Base-by-base conservation (phyloP, 2,888 invertebrate genomes). In the Monoplex corrugatus region DNA sequence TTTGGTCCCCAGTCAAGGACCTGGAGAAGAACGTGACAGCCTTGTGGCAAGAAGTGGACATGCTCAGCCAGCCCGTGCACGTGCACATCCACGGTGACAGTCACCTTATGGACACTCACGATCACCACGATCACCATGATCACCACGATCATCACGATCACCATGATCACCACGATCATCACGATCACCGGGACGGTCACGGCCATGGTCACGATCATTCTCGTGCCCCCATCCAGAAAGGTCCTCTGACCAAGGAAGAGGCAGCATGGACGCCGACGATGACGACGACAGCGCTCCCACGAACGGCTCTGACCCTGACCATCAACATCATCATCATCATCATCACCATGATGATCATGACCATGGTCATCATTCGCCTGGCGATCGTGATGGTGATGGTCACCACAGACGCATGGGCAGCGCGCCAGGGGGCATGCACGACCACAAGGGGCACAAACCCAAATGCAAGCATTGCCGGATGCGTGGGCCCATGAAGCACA, bases 21-120 rank as follows among this genome's bases (percentile, higher is more conserved):
- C 44, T 89, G 32, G 80, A 86, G 40, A 83, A 84, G 75, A 89
- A 87, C 80, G 87, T 89, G n/a, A 86, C 72, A 6, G 50, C 88
- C 19, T 32, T 87, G 35, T 90, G 89, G 89, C 8, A 43, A 0
- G 86, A 90, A n/a, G 88, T 90, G 23, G 68, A 82, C 23, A 44
- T 63, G 45, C 44, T 90, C 38, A 85, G 84, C n/a, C 86, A 90
- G 43, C 89, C 89, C 6, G 88, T 90, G 35, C 89, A 90, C 80
- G 40, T 89, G n/a, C 84, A 87, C 85, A 68, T 88, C 1, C 87
- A 89, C 35, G 85, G 88, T 10, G 45, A 88, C 43, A n/a, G 87
- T 35, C 50, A 85, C n/a, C 38, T 83, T 32, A 82, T 88, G 68
- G 82, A 83, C n/a, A 38, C 2, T 23, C 78, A 80, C 78, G 40